These are phyloP conservation scores for Semotilus atromaculatus DNA, from an alignment of 2,797 vertebrate species.

Conservation along the genomic window DNA sequence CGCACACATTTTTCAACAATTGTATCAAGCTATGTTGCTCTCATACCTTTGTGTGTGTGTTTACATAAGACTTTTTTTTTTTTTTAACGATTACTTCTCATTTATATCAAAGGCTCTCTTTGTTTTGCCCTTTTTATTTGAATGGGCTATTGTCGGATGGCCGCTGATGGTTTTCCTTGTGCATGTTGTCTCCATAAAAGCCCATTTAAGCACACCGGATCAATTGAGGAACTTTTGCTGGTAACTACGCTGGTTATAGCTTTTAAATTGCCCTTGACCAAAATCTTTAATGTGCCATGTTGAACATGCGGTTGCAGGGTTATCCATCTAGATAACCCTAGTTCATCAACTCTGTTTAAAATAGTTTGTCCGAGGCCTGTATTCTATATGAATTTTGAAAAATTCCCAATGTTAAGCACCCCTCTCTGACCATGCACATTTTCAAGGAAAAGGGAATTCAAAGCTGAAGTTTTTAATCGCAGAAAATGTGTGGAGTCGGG, in stretches of 20 bases:
- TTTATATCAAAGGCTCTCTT: conserved; percentile 42
- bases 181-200: conserved; percentile 20
- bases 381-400: conserved; percentile 27
- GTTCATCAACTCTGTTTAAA: neutral
- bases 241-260: neutral
- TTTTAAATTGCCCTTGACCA: neutral
- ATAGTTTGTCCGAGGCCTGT: neutral
- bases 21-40: conserved; percentile 83
- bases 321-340: neutral
- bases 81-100: conserved; percentile 65
- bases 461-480: conserved; percentile 79
- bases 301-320: neutral
- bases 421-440: conserved; percentile 61
- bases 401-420: conserved; percentile 17
- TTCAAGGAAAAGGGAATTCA: conserved; percentile 63
- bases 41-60: conserved; percentile 63
- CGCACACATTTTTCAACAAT: conserved; percentile 90
- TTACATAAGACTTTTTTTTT: conserved; percentile 74
- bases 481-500: conserved; percentile 83
- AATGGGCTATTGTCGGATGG: conserved; percentile 68
- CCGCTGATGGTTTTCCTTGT: conserved; percentile 37
- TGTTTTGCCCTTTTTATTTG: conserved; percentile 41
- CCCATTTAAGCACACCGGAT: neutral
- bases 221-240: neutral
- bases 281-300: neutral